Evolutionary conservation across 2,113 vertebrate species (phyloP).

Genomic region (Gymnocephalus cernua): DNA sequence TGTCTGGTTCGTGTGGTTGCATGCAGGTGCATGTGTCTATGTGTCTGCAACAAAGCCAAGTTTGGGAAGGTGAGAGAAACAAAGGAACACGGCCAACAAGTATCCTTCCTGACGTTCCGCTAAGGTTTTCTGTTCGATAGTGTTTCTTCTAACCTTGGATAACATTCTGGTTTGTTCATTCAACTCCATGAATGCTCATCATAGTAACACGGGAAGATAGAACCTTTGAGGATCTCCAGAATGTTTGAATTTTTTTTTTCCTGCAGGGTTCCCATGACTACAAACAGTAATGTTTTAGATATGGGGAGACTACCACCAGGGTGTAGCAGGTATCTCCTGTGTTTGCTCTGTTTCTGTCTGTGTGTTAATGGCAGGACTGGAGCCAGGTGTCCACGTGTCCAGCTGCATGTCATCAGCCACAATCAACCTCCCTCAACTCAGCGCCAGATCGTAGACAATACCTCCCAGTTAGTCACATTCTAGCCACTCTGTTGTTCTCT

Average conservation of each 20-base stretch:
- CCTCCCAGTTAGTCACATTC: no score
- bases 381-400: no score
- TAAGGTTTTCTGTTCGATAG: slow-evolving; percentile 1
- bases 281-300: background rate
- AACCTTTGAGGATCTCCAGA: background rate
- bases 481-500: no score
- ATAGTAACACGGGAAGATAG: background rate
- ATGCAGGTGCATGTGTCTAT: slow-evolving; percentile 15
- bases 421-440: no score
- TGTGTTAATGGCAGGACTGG: no score
- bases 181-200: background rate
- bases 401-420: no score
- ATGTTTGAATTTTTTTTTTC: background rate
- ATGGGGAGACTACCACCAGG: no score
- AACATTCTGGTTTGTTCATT: slow-evolving; percentile 18
- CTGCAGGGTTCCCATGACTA: background rate
- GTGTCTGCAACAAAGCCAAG: slow-evolving; percentile 13
- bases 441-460: no score
- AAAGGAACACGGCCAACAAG: background rate
- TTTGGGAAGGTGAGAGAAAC: slow-evolving; percentile 1
- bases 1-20: slow-evolving; percentile 31
- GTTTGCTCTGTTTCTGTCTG: no score
- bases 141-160: slow-evolving; percentile 13
- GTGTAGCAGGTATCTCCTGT: background rate
- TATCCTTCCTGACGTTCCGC: slow-evolving; percentile 27